These are phyloP conservation scores for Drepanosiphum platanoidis DNA, from an alignment of 2,888 invertebrate species.

Conservation along the genomic window DNA sequence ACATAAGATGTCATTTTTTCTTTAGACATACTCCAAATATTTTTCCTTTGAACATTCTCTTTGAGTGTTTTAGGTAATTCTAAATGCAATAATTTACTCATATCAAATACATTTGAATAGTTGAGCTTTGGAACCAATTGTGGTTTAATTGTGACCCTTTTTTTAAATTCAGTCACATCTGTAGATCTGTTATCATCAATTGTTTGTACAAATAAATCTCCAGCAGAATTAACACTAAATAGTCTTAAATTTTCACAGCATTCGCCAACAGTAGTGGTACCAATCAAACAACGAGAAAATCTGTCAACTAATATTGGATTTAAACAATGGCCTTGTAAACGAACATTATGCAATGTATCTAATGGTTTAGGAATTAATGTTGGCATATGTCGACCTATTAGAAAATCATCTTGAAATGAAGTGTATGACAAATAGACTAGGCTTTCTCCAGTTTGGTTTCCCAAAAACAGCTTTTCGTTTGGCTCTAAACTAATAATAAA, in stretches of 20 bases:
- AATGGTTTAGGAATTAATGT: slow-evolving; percentile 54
- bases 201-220: slow-evolving; percentile 58
- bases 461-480: slow-evolving; percentile 41
- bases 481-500: slow-evolving; percentile 45
- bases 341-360: slow-evolving; percentile 26
- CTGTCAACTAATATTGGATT: slow-evolving; percentile 37
- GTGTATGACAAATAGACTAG: slow-evolving; percentile 15
- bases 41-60: background rate
- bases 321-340: slow-evolving; percentile 44
- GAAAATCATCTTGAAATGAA: slow-evolving; percentile 30
- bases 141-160: slow-evolving; percentile 10
- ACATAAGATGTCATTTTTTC: slow-evolving; percentile 46
- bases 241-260: slow-evolving; percentile 16
- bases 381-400: slow-evolving; percentile 13
- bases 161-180: slow-evolving; percentile 2
- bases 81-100: slow-evolving; percentile 43
- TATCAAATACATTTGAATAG: slow-evolving; percentile 23
- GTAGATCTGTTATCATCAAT: slow-evolving; percentile 2
- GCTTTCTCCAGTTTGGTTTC: slow-evolving; percentile 43
- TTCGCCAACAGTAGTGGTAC: slow-evolving; percentile 35
- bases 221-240: slow-evolving; percentile 49
- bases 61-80: background rate
- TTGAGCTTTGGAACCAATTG: background rate
- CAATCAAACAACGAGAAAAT: slow-evolving; percentile 38
- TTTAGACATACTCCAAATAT: slow-evolving; percentile 42